Percentiles rank a stretch among this genome's conserved stretches.
phyloP scores from a whole-genome alignment of 2,113 vertebrate species.

The Bombycilla garrulus region DNA sequence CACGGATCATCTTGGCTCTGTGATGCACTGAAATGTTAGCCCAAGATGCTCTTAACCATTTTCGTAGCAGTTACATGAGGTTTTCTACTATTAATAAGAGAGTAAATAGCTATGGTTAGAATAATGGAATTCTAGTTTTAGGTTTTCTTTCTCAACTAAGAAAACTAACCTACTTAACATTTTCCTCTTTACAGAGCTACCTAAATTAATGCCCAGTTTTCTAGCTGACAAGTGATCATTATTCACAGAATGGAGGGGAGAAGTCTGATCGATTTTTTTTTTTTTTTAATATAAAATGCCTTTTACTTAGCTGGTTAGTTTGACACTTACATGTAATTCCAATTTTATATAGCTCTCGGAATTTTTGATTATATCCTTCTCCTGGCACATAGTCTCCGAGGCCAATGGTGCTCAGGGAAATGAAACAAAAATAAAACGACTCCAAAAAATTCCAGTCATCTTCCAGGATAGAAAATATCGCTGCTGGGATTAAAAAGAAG shows the following conservation, averaged over 20 bases:
- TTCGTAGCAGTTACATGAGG: rapidly evolving
- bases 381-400: constrained; percentile 96
- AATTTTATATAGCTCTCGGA: constrained; percentile 92
- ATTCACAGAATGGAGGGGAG: not conserved
- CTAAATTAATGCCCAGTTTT: not conserved
- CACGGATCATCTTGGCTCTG: not conserved
- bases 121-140: not conserved
- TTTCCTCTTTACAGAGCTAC: not conserved
- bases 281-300: not conserved
- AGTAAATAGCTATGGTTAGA: not conserved
- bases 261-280: not conserved
- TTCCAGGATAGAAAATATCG: constrained; percentile 89
- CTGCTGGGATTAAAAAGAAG: constrained; percentile 94
- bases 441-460: constrained; percentile 97
- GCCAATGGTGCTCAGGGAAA: constrained; percentile 96
- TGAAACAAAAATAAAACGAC: constrained; percentile 98
- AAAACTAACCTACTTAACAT: not conserved
- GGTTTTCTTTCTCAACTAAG: not conserved
- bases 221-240: not conserved
- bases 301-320: not conserved
- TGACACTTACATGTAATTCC: constrained; percentile 90
- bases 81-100: not conserved
- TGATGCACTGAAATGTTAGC: not conserved
- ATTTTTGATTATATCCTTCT: constrained; percentile 89
- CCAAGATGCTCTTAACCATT: not conserved